Conservation (phyloP, 1,140 invertebrate genomes). For the Chrysomallon squamiferum region DNA sequence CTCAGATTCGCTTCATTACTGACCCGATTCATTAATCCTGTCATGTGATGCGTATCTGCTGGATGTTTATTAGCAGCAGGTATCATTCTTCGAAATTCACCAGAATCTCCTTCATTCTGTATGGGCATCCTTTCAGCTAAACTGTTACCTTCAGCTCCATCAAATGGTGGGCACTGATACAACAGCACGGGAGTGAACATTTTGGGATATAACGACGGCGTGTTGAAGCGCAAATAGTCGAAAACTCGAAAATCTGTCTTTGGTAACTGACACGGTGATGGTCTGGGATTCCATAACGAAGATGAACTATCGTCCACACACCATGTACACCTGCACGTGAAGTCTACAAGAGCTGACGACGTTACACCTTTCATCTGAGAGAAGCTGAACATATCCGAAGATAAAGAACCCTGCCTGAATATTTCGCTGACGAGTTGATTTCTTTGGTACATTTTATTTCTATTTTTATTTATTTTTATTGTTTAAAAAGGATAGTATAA, state of each 20-base stretch:
- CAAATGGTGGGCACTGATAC: slow-evolving; percentile 4
- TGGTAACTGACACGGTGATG: not conserved
- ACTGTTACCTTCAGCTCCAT: too few species aligned
- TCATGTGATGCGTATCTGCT: not conserved
- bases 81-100: not conserved
- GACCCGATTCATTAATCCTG: not conserved
- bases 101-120: not conserved
- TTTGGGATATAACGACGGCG: not conserved
- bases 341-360: slow-evolving; percentile 13
- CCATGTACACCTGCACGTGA: slow-evolving; percentile 16
- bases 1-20: not conserved
- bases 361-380: slow-evolving; percentile 3
- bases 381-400: slow-evolving; percentile 14
- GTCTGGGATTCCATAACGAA: not conserved
- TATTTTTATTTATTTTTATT: not conserved
- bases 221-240: not conserved
- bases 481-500: too few species aligned
- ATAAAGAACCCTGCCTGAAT: slow-evolving; percentile 2
- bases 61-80: not conserved
- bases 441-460: not conserved
- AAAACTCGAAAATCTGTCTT: not conserved
- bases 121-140: not conserved
- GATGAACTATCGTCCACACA: not conserved
- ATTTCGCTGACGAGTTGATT: not conserved
- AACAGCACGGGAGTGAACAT: slow-evolving; percentile 17